These are phyloP conservation scores for Polypterus bichir DNA, from an alignment of 2,113 vertebrate species.

Conservation along the genomic window DNA sequence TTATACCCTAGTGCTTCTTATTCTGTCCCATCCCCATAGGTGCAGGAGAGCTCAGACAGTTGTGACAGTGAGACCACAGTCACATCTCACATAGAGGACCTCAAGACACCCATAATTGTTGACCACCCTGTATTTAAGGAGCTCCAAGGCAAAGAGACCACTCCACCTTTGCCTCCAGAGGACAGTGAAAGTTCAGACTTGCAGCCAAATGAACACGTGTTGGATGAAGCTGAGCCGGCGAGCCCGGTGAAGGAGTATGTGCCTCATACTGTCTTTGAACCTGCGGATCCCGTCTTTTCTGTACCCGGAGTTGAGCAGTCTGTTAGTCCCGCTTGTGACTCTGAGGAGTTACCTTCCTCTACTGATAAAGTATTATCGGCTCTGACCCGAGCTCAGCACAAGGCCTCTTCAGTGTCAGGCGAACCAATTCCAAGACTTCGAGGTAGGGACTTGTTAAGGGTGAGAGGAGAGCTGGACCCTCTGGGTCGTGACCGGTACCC, in stretches of 20 bases:
- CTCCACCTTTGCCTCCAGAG: constrained; percentile 15
- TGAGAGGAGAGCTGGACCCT: constrained; percentile 35
- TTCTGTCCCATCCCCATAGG: constrained; percentile 36
- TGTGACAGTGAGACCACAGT: constrained; percentile 92
- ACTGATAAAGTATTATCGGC: constrained; percentile 45
- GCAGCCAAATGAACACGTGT: too few relatives aligned
- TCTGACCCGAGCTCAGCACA: constrained; percentile 59
- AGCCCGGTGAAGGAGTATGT: too few relatives aligned
- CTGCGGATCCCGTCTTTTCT: too few relatives aligned
- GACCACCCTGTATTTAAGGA: constrained; percentile 55
- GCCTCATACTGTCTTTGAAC: too few relatives aligned
- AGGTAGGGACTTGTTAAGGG: constrained; percentile 44
- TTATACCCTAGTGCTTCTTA: background rate
- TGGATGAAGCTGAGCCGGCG: too few relatives aligned
- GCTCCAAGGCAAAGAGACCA: constrained; percentile 36
- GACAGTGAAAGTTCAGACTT: background rate
- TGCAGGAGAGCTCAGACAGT: constrained; percentile 86
- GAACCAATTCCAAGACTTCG: constrained; percentile 22
- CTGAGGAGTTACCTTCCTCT: constrained; percentile 9
- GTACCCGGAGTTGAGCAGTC: too few relatives aligned
- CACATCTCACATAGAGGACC: constrained; percentile 64
- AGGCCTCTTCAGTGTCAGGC: constrained; percentile 25
- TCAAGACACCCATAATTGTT: constrained; percentile 42
- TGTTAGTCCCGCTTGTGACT: too few relatives aligned
- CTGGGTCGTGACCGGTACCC: constrained; percentile 34